Evolutionary conservation across 1,140 invertebrate species (phyloP), one percentile per base, ranked within the genome.

Genomic region (Ips nitidus): DNA sequence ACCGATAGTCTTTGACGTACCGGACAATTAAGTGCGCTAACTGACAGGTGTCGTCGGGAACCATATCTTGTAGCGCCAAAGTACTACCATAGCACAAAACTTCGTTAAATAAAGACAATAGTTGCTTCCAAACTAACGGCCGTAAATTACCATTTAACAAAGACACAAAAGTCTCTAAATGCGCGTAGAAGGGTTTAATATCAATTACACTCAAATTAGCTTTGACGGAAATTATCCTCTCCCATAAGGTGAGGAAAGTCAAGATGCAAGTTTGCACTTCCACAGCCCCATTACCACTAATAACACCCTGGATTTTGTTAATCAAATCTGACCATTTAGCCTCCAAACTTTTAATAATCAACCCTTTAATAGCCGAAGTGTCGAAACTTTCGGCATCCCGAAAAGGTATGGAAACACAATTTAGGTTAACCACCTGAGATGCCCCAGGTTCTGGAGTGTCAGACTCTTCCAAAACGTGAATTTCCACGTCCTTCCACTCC

Each of bases 61-160:
- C 80, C 66, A 91, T 86, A 80, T 94, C 92, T 81, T 95, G 93
- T 66, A 95, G 81, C 40, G 93, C 92, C 71, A 95, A 81, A 42
- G 93, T 95, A 62, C 92, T 94, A 1, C 93, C 93, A 81, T 95
- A 95, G 80, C 93, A 95, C 41, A 95, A 79, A 2, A 94, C 92
- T 82, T 95, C 93, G 78, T 94, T 94, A 72, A 94, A 93, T 37
- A 95, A 82, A 70, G 89, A 90, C 52, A 94, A 79, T 70, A 95
- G 83, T 80, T 94, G 92, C 72, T 90, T 90, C 87, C 94, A 95
- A 69, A 95, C 87, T 38, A 92, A 84, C 60, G 90, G 86, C 1
- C 92, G 90, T 2, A 94, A 81, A 72, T 87, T 86, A 77, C 86
- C 88, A 71, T 84, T 86, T 41, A 95, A 81, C 53, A 94, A 83